A percentile compares a stretch with the other conserved stretches of the same genome.
These are phyloP conservation scores for Cichlasoma orientale DNA, from an alignment of 2,797 vertebrate species.

Conservation along the genomic window DNA sequence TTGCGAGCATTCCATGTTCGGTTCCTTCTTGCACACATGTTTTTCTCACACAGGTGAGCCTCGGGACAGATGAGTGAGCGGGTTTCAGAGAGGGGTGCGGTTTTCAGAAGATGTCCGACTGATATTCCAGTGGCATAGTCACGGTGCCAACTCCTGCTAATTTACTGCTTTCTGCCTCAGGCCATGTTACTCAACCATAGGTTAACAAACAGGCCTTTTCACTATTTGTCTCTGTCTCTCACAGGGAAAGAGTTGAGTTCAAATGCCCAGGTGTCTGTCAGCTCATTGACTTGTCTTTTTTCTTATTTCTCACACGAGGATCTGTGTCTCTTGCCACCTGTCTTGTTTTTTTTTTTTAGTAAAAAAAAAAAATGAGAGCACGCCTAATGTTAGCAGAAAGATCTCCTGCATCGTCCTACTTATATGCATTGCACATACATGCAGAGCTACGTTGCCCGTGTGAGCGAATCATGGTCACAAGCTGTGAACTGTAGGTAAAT, in stretches of 20 bases:
- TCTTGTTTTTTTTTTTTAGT: constrained; percentile 19
- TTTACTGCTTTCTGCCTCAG: constrained; percentile 69
- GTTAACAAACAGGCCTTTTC: constrained; percentile 68
- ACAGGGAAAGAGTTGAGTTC: constrained; percentile 43
- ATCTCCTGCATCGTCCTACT: constrained; percentile 28
- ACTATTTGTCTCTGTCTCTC: constrained; percentile 25
- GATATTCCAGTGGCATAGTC: constrained; percentile 63
- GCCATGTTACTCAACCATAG: constrained; percentile 70
- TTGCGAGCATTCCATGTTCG: constrained; percentile 40
- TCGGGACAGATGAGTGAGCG: constrained; percentile 44
- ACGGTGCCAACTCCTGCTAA: constrained; percentile 70
- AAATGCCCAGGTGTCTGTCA: constrained; percentile 70
- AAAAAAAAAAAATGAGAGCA: constrained; percentile 15
- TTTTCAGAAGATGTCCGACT: constrained; percentile 67
- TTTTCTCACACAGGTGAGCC: constrained; percentile 67
- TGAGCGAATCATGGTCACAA: constrained; percentile 69
- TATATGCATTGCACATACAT: constrained; percentile 36
- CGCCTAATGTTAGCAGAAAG: constrained; percentile 46
- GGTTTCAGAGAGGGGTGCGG: constrained; percentile 59
- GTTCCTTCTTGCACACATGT: constrained; percentile 48
- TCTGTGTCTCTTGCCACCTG: constrained; percentile 52
- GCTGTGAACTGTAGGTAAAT: constrained; percentile 81
- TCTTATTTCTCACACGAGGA: neutral
- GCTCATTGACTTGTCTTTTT: constrained; percentile 15
- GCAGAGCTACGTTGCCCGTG: constrained; percentile 24